Evolutionary conservation across 2,113 vertebrate species (phyloP).

Genomic region (Beaufortia kweichowensis): DNA sequence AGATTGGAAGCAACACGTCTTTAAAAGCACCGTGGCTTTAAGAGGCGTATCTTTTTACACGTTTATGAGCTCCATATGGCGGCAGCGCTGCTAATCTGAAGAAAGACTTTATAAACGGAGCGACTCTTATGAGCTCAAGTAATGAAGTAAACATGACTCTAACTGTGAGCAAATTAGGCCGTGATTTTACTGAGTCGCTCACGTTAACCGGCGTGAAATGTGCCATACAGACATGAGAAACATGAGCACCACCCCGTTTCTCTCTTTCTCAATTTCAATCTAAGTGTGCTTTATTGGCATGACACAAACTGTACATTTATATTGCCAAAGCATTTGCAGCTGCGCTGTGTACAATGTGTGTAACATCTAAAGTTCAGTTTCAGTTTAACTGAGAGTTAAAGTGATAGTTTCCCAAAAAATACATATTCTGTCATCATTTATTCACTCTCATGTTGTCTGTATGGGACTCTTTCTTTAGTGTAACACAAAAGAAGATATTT

Average conservation of each 20-base stretch:
- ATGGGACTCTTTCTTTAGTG: too few relatives aligned
- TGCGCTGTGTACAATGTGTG: too few relatives aligned
- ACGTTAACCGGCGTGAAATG: neutral
- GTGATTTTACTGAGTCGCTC: neutral
- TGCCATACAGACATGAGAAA: neutral
- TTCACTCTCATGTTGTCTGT: too few relatives aligned
- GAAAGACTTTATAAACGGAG: neutral
- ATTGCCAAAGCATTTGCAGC: too few relatives aligned
- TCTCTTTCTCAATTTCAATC: too few relatives aligned
- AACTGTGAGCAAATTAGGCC: neutral
- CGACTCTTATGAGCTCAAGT: constrained; percentile 13
- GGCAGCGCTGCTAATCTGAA: constrained; percentile 1
- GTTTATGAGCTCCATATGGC: constrained; percentile 14
- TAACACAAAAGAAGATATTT: too few relatives aligned
- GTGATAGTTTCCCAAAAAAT: too few relatives aligned
- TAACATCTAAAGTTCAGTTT: too few relatives aligned
- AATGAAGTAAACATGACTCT: constrained; percentile 7
- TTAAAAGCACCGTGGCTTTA: neutral
- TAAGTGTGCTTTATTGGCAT: too few relatives aligned
- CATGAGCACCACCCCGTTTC: neutral
- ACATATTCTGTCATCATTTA: too few relatives aligned
- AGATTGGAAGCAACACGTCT: neutral
- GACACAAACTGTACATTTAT: too few relatives aligned
- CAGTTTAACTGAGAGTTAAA: too few relatives aligned
- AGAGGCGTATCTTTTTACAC: neutral